phyloP scores from a whole-genome alignment of 1,140 invertebrate species.

The Parapsyche elsis region DNA sequence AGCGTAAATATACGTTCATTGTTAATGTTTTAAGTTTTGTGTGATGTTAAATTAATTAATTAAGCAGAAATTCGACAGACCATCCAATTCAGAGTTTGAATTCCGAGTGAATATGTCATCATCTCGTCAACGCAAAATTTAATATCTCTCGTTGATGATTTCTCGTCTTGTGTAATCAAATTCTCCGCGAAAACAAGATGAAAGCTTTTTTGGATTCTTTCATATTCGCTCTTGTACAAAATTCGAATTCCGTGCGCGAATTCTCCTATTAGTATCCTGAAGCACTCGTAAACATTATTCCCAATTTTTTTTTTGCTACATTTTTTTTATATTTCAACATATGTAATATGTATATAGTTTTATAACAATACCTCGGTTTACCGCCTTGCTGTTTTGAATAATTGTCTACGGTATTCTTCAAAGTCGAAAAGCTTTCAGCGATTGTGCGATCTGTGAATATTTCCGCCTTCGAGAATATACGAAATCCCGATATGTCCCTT shows the following conservation, averaged over 20 bases:
- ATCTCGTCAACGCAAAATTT: conserved; percentile 58
- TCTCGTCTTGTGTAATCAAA: conserved; percentile 49
- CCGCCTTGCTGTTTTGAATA: conserved; percentile 55
- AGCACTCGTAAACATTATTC: conserved; percentile 32
- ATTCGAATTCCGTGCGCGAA: not conserved
- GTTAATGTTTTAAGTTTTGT: not conserved
- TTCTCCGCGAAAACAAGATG: conserved; percentile 33
- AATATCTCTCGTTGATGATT: conserved; percentile 59
- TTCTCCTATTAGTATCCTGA: conserved; percentile 39
- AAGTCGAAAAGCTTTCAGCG: conserved; percentile 14
- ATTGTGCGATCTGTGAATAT: conserved; percentile 18
- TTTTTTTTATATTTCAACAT: not conserved
- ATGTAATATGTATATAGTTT: not conserved
- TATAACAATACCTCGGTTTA: conserved; percentile 24
- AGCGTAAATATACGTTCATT: too few species aligned
- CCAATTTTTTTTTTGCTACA: too few species aligned
- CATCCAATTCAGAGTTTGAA: conserved; percentile 59
- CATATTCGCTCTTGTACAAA: not conserved
- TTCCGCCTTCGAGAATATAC: conserved; percentile 63
- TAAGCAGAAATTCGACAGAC: conserved; percentile 50
- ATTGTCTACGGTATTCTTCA: conserved; percentile 60
- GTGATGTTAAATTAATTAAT: conserved; percentile 1
- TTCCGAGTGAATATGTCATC: conserved; percentile 58
- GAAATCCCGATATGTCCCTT: conserved; percentile 74
- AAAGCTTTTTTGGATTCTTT: conserved; percentile 31